Conservation (phyloP, 2,797 vertebrate genomes). For the Meda fulgida region DNA sequence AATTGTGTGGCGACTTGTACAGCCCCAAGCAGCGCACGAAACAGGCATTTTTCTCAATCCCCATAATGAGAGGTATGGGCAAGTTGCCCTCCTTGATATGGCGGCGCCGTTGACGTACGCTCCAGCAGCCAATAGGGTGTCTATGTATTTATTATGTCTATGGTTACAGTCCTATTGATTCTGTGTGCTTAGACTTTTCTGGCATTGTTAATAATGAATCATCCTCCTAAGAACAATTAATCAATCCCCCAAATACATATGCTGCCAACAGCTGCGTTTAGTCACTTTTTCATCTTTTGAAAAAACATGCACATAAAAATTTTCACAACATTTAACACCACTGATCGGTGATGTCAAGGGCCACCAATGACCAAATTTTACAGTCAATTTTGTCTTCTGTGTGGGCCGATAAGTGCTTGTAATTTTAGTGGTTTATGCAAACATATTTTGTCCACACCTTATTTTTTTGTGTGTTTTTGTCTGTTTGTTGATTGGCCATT, state of each 20-base stretch:
- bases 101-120: no score
- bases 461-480: neutral
- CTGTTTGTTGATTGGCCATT: slow-evolving; percentile 19
- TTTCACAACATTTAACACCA: slow-evolving; percentile 25
- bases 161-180: slow-evolving; percentile 33
- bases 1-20: no score
- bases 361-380: neutral
- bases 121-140: no score
- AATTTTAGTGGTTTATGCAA: neutral
- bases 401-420: neutral
- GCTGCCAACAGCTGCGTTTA: slow-evolving; percentile 53
- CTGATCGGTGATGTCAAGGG: slow-evolving; percentile 18
- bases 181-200: slow-evolving; percentile 43
- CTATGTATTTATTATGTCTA: no score
- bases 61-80: no score
- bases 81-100: no score
- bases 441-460: neutral
- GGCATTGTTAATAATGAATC: slow-evolving; percentile 53
- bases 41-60: no score
- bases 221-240: slow-evolving; percentile 38
- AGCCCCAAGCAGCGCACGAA: no score
- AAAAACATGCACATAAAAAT: slow-evolving; percentile 33
- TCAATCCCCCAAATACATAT: slow-evolving; percentile 29
- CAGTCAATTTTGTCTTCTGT: neutral
- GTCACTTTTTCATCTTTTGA: slow-evolving; percentile 42